These are phyloP conservation scores for Anableps anableps DNA, from an alignment of 2,797 vertebrate species.

Conservation along the genomic window DNA sequence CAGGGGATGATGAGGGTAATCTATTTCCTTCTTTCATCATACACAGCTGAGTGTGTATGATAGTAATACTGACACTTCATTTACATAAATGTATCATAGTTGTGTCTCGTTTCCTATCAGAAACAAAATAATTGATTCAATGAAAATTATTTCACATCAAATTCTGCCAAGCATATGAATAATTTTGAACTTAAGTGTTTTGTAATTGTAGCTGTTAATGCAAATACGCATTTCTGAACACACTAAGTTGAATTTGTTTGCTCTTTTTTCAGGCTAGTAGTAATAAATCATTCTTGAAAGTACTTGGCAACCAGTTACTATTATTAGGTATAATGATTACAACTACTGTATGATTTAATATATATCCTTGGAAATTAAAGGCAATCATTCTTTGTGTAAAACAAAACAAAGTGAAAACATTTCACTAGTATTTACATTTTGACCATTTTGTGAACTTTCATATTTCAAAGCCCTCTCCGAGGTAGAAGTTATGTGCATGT, in stretches of 20 bases:
- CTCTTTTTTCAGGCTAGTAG: neutral
- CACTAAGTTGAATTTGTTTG: neutral
- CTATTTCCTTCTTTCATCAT: neutral
- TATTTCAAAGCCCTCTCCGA: neutral
- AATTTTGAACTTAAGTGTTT: neutral
- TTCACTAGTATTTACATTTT: neutral
- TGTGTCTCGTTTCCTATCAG: neutral
- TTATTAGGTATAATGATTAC: neutral
- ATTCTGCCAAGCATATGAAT: neutral
- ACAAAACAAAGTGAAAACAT: neutral
- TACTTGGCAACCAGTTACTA: neutral
- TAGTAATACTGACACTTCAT: no score
- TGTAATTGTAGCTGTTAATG: neutral
- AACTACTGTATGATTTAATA: neutral
- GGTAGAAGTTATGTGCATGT: constrained; percentile 17
- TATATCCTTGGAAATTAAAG: neutral
- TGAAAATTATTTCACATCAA: neutral
- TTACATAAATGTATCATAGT: no score
- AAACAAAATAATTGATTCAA: neutral
- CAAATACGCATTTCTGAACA: neutral
- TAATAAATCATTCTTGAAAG: neutral
- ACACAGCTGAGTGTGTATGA: neutral
- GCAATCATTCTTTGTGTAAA: neutral
- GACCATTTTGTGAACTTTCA: constrained; percentile 10
- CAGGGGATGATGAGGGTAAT: neutral